Percentiles rank a stretch among this genome's conserved stretches.
Evolutionary conservation across 2,113 vertebrate genomes (phyloP).

Genomic region (Alligator sinensis): DNA sequence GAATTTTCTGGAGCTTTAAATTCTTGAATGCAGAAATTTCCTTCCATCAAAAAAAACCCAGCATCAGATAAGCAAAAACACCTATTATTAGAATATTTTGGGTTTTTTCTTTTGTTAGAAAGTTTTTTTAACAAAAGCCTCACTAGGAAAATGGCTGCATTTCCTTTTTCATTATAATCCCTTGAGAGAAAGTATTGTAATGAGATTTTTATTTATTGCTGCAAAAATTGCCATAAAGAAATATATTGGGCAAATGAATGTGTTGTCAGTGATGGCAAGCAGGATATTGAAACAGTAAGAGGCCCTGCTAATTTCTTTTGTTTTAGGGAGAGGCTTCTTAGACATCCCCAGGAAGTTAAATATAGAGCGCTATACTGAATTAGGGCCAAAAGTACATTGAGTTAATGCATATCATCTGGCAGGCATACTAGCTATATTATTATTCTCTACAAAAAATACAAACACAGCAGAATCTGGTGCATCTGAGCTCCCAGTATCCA

Average conservation of each 20-base stretch:
- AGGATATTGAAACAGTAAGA: background rate
- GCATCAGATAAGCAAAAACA: background rate
- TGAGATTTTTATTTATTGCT: rapidly evolving
- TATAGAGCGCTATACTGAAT: background rate
- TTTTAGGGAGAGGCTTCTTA: background rate
- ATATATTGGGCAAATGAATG: background rate
- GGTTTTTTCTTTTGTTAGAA: background rate
- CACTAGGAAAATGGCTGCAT: background rate
- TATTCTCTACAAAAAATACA: background rate
- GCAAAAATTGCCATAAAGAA: background rate
- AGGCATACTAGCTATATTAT: background rate
- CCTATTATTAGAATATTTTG: background rate
- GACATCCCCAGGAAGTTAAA: background rate
- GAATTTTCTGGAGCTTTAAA: background rate
- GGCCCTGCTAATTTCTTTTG: background rate
- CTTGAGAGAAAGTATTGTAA: background rate
- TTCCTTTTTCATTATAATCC: background rate
- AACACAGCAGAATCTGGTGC: background rate
- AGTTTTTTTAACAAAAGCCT: background rate
- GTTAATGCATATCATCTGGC: background rate
- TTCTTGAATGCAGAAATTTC: background rate
- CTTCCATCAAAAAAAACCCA: background rate
- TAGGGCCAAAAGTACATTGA: rapidly evolving
- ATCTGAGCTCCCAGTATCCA: background rate
- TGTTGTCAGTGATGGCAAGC: background rate